These are phyloP conservation scores for Rhagoletis zephyria DNA, from an alignment of 1,140 invertebrate species.

Conservation along the genomic window DNA sequence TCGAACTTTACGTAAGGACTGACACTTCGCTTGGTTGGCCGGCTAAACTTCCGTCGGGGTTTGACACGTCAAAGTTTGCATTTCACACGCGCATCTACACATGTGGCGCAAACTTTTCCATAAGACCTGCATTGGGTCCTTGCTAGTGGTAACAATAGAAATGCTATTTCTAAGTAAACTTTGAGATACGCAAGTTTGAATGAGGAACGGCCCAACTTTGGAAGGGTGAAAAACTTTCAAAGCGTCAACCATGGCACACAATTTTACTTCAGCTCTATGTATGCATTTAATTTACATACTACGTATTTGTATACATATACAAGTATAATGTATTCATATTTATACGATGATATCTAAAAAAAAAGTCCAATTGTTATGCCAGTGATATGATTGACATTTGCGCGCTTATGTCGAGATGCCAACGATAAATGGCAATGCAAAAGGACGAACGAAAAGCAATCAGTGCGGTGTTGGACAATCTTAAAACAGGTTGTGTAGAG, in stretches of 20 bases:
- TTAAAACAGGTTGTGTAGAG: no score
- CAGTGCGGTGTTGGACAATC: not conserved
- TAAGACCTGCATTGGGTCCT: slow-evolving; percentile 5
- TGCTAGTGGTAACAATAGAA: slow-evolving; percentile 24
- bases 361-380: slow-evolving; percentile 28
- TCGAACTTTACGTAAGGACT: slow-evolving; percentile 7
- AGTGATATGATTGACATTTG: slow-evolving; percentile 45
- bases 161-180: slow-evolving; percentile 50
- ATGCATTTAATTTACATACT: no score
- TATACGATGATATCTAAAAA: no score
- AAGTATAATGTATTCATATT: no score
- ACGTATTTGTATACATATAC: no score
- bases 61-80: slow-evolving; percentile 36
- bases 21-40: slow-evolving; percentile 25
- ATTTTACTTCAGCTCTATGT: not conserved
- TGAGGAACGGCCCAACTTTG: not conserved
- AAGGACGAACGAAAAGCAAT: not conserved
- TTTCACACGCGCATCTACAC: slow-evolving; percentile 26
- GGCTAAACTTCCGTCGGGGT: slow-evolving; percentile 8
- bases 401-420: not conserved
- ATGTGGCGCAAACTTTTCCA: not conserved
- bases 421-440: not conserved
- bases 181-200: slow-evolving; percentile 35
- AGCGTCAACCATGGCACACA: not conserved
- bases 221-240: slow-evolving; percentile 30